Evolutionary conservation across 2,888 invertebrate genomes (phyloP), one percentile per base, ranked within the genome.

Genomic region (Allophyes oxyacanthae): DNA sequence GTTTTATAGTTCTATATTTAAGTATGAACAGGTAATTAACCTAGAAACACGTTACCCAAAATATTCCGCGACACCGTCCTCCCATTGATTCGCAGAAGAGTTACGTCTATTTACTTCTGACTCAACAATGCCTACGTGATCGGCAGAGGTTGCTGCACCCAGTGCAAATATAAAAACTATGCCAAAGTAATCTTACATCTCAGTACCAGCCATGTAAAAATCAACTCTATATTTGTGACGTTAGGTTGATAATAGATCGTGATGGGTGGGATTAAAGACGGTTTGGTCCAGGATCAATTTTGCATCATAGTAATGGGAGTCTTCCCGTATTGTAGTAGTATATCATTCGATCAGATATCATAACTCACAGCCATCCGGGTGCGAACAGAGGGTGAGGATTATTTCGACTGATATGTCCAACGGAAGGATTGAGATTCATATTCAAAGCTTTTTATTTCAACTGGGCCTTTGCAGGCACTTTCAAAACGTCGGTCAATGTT

Each of bases 301-400:
- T 75, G 82, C 80, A 77, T 80, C 78, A 76, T 71, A 79, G 84
- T 85, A 89, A 90, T 88, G 72, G 84, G 81, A 75, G 71, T 78
- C 88, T 88, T 90, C 89, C 90, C 88, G 85, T 82, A 72, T 76
- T 68, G 75, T 79, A 81, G 75, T 79, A 81, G 78, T 79, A 75
- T 79, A 83, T 85, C 82, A 86, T 82, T 75, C 74, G 81, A 84
- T 83, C 66, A 68, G 48, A 46, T 37, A 40, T 64, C 60, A 62
- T 52, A 51, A 69, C 55, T 63, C 49, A 51, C 53, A 51, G 58
- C 58, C 7, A 45, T 46, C 28, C 33, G 70, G 58, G 64, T 55
- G 62, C 28, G 44, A 34, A 33, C 34, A 32, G 28, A 49, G n/a
- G 28, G 56, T 52, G 60, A 54, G 50, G 43, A 49, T 36, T 55